Evolutionary conservation across 2,113 vertebrate species (phyloP), one percentile per base, ranked within the genome.

Genomic region (Neodon shergylaensis): DNA sequence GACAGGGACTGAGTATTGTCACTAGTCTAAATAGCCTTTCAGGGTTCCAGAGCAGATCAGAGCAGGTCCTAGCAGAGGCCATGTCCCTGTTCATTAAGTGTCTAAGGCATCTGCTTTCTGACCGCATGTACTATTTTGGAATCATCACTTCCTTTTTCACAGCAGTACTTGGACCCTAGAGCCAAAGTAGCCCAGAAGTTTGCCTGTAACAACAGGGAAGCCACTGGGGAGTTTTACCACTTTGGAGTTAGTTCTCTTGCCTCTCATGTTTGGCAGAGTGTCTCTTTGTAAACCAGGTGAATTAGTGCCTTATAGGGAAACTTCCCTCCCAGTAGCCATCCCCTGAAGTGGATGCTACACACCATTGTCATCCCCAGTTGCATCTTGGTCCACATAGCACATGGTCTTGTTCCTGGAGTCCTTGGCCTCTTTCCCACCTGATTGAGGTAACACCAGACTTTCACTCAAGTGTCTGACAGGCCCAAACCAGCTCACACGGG

Each of bases 91-190:
- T 49, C 31, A 12, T 19, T 68, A 42, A 47, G 13, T 16, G 4
- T n/a, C 44, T 22, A 22, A 28, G 49, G 44, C 26, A 19, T 81
- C 47, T 11, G 5, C 52, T 28, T 28, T 61, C 58, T 58, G 44
- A 73, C 49, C 1, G 0, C 1, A 3, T 3, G 4, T 33, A 3
- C 6, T 22, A 0, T 36, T 84, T 63, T 3, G 13, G 31, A 89
- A 70, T 58, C 58, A 9, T 3, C 58, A 26, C 10, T 70, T 17
- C n/a, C 22, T 36, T 19, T 66, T 26, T 81, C 14, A 3, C 19
- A 6, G 61, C n/a, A 0, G 2, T 61, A 49, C 61, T 87, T n/a
- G 61, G 42, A 33, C 61, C 44, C 13, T 1, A 49, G 8, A 44
- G 21, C 1, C 0, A 1, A 58, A 26, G 14, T 26, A 39, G 39